phyloP scores from a whole-genome alignment of 1,140 invertebrate genomes.

The Theocolax elegans region DNA sequence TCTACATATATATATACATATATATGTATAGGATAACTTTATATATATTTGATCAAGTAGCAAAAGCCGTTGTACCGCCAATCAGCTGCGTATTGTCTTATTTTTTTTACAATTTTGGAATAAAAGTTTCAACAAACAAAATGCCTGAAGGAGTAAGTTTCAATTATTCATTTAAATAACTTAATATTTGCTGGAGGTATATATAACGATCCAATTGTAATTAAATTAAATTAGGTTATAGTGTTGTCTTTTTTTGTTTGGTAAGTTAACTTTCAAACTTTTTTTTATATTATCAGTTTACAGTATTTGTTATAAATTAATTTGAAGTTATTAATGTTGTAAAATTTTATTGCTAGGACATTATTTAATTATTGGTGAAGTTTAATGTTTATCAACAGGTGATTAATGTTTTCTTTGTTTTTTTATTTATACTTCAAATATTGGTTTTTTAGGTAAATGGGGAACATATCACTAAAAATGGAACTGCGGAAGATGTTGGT shows the following conservation, averaged over 20 bases:
- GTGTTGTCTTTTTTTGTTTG: neutral
- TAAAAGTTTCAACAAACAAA: constrained; percentile 4
- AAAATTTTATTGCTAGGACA: neutral
- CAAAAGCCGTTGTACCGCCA: constrained; percentile 18
- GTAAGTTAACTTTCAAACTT: too few species aligned
- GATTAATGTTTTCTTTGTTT: neutral
- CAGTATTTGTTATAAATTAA: too few species aligned
- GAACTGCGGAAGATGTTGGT: constrained; percentile 42
- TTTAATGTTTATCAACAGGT: too few species aligned
- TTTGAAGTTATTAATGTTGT: neutral
- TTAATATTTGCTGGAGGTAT: neutral
- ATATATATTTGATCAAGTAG: neutral
- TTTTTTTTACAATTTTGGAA: neutral
- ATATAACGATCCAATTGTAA: neutral
- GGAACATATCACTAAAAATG: constrained; percentile 47
- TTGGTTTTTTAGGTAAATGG: constrained; percentile 23
- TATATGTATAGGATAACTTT: constrained; percentile 12
- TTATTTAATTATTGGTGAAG: too few species aligned
- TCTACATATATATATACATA: too few species aligned
- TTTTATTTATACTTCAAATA: neutral
- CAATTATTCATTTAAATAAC: neutral
- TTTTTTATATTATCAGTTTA: neutral
- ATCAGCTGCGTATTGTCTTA: constrained; percentile 16
- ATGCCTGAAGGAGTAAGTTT: constrained; percentile 34
- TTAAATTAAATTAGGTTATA: constrained; percentile 7